Evolutionary conservation across 2,888 invertebrate genomes (phyloP).

Genomic region (Lordiphosa fenestrarum): DNA sequence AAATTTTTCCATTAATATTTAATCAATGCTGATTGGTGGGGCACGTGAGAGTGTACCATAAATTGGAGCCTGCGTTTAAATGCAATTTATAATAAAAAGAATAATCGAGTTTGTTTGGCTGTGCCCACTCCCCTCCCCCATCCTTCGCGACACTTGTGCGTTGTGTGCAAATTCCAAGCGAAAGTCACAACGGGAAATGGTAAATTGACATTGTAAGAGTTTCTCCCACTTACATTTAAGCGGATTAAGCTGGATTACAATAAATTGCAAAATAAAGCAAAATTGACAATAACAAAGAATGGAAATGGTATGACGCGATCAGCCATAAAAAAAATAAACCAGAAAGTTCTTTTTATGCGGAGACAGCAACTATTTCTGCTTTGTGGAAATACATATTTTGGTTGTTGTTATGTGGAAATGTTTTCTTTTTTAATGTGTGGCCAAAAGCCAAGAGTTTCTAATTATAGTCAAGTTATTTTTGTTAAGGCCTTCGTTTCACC

Average conservation of each 20-base stretch:
- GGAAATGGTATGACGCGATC: conserved; percentile 31
- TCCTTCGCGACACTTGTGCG: conserved; percentile 8
- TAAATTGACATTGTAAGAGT: conserved; percentile 11
- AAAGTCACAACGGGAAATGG: conserved; percentile 10
- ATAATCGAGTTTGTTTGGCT: conserved; percentile 9
- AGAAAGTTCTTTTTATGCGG: conserved; percentile 6
- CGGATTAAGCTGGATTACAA: conserved; percentile 57
- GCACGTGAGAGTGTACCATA: conserved; percentile 23
- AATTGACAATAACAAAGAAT: conserved; percentile 6
- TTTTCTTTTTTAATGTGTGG: neutral
- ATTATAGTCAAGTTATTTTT: no score
- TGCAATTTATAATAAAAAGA: conserved; percentile 39
- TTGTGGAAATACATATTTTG: conserved; percentile 9
- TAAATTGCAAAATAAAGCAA: conserved; percentile 33
- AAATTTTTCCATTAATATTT: conserved; percentile 38
- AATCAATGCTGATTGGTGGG: conserved; percentile 46
- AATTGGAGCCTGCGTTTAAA: conserved; percentile 38
- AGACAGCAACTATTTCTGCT: conserved; percentile 28
- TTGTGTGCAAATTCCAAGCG: conserved; percentile 25
- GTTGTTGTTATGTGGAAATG: conserved; percentile 18
- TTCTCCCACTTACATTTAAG: conserved; percentile 29
- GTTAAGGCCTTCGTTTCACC: no score
- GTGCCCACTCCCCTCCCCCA: no score
- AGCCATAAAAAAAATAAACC: conserved; percentile 35
- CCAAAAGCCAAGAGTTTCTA: no score